These are phyloP conservation scores for Selene dorsalis DNA, from an alignment of 2,797 vertebrate species.

Conservation along the genomic window DNA sequence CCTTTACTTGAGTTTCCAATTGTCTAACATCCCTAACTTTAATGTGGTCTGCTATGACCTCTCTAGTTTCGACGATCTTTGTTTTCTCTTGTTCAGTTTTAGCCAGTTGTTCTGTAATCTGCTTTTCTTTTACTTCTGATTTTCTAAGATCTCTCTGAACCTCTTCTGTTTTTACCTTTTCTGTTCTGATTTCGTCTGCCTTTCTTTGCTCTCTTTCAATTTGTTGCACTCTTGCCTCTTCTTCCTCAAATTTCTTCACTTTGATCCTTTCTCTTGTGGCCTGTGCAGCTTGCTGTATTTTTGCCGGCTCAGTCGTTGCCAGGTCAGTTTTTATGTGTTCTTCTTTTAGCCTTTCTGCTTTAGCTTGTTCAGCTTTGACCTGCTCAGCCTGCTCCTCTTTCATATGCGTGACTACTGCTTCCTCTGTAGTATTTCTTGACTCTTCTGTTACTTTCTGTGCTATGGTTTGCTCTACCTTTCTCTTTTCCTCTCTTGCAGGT, in stretches of 20 bases:
- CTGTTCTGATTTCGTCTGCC: slow-evolving; percentile 39
- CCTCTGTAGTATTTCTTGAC: slow-evolving; percentile 38
- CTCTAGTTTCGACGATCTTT: slow-evolving; percentile 15
- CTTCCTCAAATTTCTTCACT: slow-evolving; percentile 49
- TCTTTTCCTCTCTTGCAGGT: slow-evolving; percentile 21
- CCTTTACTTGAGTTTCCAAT: slow-evolving; percentile 24
- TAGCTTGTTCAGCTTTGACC: slow-evolving; percentile 52
- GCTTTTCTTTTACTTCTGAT: slow-evolving; percentile 29
- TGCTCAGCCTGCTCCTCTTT: slow-evolving; percentile 50
- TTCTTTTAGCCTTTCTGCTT: slow-evolving; percentile 58
- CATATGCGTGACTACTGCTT: slow-evolving; percentile 33
- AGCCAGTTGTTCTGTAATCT: slow-evolving; percentile 24
- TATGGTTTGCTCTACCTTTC: slow-evolving; percentile 39
- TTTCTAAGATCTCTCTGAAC: slow-evolving; percentile 16
- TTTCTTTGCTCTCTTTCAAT: slow-evolving; percentile 18
- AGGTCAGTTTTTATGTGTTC: slow-evolving; percentile 60
- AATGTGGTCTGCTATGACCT: slow-evolving; percentile 34
- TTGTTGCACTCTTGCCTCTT: slow-evolving; percentile 29
- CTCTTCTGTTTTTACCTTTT: slow-evolving; percentile 46
- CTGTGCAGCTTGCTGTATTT: slow-evolving; percentile 45
- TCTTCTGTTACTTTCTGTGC: slow-evolving; percentile 38
- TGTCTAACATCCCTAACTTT: slow-evolving; percentile 30
- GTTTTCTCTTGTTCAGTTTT: slow-evolving; percentile 38
- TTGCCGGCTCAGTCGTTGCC: slow-evolving; percentile 26
- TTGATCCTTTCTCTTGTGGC: slow-evolving; percentile 31